Conservation (phyloP, 2,888 invertebrate genomes). For the Calameuta pallipes region DNA sequence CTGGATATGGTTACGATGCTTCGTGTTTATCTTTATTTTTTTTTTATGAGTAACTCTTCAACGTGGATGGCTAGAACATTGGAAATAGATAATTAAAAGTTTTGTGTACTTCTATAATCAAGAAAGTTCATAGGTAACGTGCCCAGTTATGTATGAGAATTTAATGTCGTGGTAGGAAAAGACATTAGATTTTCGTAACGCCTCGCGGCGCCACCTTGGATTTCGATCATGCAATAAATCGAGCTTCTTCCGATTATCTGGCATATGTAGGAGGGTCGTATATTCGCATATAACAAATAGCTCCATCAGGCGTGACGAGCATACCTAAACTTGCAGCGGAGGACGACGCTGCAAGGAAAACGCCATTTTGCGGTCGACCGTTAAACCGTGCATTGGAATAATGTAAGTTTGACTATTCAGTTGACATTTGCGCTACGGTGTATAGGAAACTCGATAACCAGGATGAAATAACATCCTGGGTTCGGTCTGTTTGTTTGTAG, state of each 20-base stretch:
- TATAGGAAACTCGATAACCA: neutral
- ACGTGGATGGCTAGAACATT: neutral
- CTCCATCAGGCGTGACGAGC: conserved; percentile 5
- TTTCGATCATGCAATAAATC: conserved; percentile 1
- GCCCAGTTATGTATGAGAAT: neutral
- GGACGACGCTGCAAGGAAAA: neutral
- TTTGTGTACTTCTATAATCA: neutral
- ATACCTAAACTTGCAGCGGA: neutral
- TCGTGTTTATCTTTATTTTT: neutral
- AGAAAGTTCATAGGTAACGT: neutral
- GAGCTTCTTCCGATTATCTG: conserved; percentile 1
- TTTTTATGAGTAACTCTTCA: neutral
- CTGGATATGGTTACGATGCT: neutral
- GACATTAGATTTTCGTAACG: neutral
- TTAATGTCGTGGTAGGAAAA: neutral
- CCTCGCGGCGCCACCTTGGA: neutral
- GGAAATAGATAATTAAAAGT: neutral
- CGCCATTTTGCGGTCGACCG: neutral
- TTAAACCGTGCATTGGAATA: neutral
- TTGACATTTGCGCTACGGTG: neutral
- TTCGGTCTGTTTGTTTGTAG: neutral
- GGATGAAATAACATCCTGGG: neutral
- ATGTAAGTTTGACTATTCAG: neutral
- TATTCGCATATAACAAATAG: conserved; percentile 1
- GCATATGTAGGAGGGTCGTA: neutral